Base-by-base conservation (phyloP, 2,797 vertebrate species). In the Muraenolepis orangiensis region DNA sequence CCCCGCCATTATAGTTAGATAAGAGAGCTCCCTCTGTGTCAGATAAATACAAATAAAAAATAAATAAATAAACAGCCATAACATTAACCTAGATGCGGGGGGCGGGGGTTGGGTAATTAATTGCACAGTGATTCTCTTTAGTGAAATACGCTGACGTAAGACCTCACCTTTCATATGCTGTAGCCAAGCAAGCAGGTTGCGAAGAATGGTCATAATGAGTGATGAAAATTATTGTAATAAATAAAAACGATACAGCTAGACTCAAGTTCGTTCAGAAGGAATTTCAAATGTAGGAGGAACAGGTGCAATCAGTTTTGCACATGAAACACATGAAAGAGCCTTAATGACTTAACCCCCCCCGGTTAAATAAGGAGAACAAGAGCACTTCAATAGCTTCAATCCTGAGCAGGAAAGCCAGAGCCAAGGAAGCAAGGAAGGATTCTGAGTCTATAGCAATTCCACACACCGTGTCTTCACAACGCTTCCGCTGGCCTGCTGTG, bases 11-110 rank as follows among this genome's bases (percentile, higher is more conserved):
- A n/a, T n/a, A n/a, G n/a, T n/a, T n/a, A n/a, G n/a, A n/a, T 36
- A 8, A 26, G 16, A 2, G 8, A 73, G 64, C 29, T 31, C 30
- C 34, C 30, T 51, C 31, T 30, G 46, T 23, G 31, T 38, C 66
- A 20, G 7, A 70, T 64, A 75, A 74, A 77, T 28, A 76, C 81
- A 80, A 40, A 30, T 20, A 70, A 10, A 73, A 68, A 76, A 73
- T 77, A 18, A n/a, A n/a, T n/a, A n/a, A n/a, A n/a, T n/a, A n/a
- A n/a, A 75, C 20, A 6, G 14, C 11, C 18, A 51, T 42, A 64
- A 30, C 32, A 64, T 2, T 26, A 23, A 12, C 57, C 57, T 26
- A 64, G n/a, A 26, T 26, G 38, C 4, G 38, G 38, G 38, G 38
- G 38, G 7, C 4, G 57, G 23, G 57, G 23, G 57, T 6, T 6